phyloP scores from a whole-genome alignment of 2,113 vertebrate genomes.

The Dromas ardeola region DNA sequence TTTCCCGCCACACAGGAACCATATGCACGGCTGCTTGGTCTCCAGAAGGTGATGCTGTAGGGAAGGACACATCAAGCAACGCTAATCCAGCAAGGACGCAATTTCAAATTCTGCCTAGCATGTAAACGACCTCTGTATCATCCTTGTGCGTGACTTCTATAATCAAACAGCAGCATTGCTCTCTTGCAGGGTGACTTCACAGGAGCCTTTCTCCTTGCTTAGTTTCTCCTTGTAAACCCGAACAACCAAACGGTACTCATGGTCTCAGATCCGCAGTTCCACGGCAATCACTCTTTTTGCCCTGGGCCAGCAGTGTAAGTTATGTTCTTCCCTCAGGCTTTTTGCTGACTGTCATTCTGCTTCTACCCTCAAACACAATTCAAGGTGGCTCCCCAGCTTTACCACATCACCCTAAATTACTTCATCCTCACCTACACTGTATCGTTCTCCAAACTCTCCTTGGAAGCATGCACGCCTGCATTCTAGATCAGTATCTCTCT shows the following conservation, averaged over 20 bases:
- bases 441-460: background rate
- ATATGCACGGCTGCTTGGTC: rapidly evolving
- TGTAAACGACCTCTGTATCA: background rate
- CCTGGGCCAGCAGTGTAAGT: background rate
- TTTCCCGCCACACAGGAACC: background rate
- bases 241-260: background rate
- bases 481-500: background rate
- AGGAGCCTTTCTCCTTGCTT: background rate
- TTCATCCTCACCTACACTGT: background rate
- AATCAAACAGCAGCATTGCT: background rate
- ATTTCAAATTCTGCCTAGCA: background rate
- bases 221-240: background rate
- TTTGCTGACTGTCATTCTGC: background rate
- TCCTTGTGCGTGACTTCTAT: background rate
- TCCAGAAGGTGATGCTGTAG: background rate
- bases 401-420: background rate
- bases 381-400: background rate
- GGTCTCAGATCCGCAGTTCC: background rate
- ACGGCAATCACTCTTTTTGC: background rate
- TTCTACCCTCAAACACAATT: background rate
- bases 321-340: background rate
- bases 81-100: background rate
- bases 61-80: background rate
- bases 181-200: background rate
- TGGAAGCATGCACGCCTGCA: background rate